A percentile compares a stretch with the other conserved stretches of the same genome.
These are phyloP conservation scores for Aplochiton taeniatus DNA, from an alignment of 2,797 vertebrate genomes.

Conservation along the genomic window DNA sequence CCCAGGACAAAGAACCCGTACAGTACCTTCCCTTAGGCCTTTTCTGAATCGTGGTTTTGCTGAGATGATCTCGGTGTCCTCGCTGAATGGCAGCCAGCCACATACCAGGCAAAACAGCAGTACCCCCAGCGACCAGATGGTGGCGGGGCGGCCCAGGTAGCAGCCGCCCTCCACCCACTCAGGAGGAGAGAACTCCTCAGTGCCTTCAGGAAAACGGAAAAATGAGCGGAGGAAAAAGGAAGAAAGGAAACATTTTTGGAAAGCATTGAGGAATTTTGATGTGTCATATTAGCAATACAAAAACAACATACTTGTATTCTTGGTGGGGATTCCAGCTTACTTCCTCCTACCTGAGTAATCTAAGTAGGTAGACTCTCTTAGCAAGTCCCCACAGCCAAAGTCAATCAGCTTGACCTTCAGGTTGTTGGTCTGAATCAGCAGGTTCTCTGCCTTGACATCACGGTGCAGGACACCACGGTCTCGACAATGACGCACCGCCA, in stretches of 20 bases:
- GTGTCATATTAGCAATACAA: background rate
- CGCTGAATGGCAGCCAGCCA: slow-evolving; percentile 64
- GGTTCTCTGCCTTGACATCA: slow-evolving; percentile 20
- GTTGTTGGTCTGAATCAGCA: slow-evolving; percentile 20
- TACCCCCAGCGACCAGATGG: slow-evolving; percentile 69
- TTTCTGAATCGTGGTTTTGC: slow-evolving; percentile 54
- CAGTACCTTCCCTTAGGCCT: slow-evolving; percentile 55
- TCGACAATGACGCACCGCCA: slow-evolving; percentile 9
- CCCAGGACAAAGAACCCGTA: no score
- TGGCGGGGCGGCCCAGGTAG: slow-evolving; percentile 61
- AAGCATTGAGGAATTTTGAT: background rate
- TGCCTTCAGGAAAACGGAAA: slow-evolving; percentile 40
- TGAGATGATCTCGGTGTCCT: slow-evolving; percentile 62
- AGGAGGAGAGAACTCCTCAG: slow-evolving; percentile 63
- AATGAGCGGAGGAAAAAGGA: background rate
- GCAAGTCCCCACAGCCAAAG: slow-evolving; percentile 31
- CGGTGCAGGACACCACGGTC: slow-evolving; percentile 22
- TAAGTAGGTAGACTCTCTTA: slow-evolving; percentile 11
- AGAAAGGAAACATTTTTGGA: background rate
- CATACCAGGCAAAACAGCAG: slow-evolving; percentile 69
- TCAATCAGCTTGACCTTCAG: slow-evolving; percentile 24
- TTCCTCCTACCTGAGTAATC: slow-evolving; percentile 14
- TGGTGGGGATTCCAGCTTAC: background rate
- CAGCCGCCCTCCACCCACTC: slow-evolving; percentile 66
- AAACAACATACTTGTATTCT: background rate